Percentiles rank a stretch among this genome's conserved stretches.
Conservation (phyloP, 2,888 invertebrate species). For the Drosophila melanosoma region DNA sequence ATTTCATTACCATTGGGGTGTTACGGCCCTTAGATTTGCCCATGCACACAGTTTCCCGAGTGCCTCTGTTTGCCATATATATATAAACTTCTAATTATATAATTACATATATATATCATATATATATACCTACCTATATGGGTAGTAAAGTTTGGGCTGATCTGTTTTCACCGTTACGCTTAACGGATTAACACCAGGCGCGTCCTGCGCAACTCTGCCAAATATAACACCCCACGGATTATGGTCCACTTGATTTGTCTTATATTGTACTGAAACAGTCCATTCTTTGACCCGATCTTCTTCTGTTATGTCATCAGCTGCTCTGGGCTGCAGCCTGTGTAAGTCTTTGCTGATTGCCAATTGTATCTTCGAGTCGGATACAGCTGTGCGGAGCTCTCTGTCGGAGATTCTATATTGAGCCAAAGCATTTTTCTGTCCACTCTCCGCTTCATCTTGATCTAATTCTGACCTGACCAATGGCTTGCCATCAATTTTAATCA, state of each 20-base stretch:
- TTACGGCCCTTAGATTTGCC: constrained; percentile 25
- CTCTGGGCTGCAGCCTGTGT: neutral
- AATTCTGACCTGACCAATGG: neutral
- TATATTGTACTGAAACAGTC: constrained; percentile 31
- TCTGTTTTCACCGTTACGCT: neutral
- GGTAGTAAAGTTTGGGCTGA: neutral
- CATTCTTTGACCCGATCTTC: constrained; percentile 1
- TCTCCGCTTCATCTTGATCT: neutral
- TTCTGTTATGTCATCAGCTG: neutral
- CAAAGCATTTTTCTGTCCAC: neutral
- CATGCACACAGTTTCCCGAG: constrained; percentile 11
- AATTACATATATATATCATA: neutral
- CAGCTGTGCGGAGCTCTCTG: neutral
- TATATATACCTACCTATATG: constrained; percentile 9
- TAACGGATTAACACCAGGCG: too few species aligned
- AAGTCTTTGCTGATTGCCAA: neutral
- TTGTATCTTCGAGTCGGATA: too few species aligned
- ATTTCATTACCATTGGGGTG: neutral
- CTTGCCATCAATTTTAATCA: neutral
- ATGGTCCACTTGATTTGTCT: constrained; percentile 25
- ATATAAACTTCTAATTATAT: neutral
- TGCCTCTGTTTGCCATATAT: neutral
- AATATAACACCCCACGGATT: constrained; percentile 46
- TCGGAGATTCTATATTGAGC: neutral
- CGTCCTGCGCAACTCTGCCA: constrained; percentile 34